phyloP scores from a whole-genome alignment of 1,140 invertebrate species.

The Drusus annulatus region DNA sequence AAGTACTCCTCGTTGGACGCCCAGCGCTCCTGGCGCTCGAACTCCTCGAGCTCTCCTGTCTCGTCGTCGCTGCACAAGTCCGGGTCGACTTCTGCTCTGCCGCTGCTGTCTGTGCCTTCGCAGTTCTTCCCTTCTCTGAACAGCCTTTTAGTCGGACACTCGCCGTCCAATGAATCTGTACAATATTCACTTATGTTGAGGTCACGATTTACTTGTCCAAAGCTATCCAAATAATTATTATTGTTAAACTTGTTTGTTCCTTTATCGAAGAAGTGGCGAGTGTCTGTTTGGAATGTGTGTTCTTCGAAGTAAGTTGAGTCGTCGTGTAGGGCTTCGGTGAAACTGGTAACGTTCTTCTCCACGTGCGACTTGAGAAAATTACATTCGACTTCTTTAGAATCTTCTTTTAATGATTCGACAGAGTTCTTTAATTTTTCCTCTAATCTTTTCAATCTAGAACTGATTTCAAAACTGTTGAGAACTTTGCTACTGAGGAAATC shows the following conservation, averaged over 20 bases:
- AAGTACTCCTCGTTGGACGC: slow-evolving; percentile 53
- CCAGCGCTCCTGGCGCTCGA: slow-evolving; percentile 52
- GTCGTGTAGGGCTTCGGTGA: not conserved
- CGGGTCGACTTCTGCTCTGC: not conserved
- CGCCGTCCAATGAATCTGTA: not conserved
- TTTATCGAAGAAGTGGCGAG: not conserved
- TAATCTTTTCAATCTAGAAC: slow-evolving; percentile 30
- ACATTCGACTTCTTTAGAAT: not conserved
- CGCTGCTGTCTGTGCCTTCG: too few relatives aligned
- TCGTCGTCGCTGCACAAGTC: slow-evolving; percentile 21
- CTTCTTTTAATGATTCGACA: not conserved
- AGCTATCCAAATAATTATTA: slow-evolving; percentile 7
- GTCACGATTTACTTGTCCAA: not conserved
- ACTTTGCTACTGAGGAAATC: slow-evolving; percentile 37
- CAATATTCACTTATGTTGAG: slow-evolving; percentile 32
- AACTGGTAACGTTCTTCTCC: slow-evolving; percentile 10
- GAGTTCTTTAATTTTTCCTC: slow-evolving; percentile 22
- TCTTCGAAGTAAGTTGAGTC: not conserved
- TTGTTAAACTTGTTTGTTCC: not conserved
- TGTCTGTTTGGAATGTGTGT: not conserved
- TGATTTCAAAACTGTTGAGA: slow-evolving; percentile 38
- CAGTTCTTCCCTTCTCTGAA: not conserved
- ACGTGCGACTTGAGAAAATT: not conserved
- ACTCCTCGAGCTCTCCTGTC: slow-evolving; percentile 46
- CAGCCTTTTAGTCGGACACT: slow-evolving; percentile 5